phyloP scores from a whole-genome alignment of 2,888 invertebrate genomes.

The Drosophila prolongata region DNA sequence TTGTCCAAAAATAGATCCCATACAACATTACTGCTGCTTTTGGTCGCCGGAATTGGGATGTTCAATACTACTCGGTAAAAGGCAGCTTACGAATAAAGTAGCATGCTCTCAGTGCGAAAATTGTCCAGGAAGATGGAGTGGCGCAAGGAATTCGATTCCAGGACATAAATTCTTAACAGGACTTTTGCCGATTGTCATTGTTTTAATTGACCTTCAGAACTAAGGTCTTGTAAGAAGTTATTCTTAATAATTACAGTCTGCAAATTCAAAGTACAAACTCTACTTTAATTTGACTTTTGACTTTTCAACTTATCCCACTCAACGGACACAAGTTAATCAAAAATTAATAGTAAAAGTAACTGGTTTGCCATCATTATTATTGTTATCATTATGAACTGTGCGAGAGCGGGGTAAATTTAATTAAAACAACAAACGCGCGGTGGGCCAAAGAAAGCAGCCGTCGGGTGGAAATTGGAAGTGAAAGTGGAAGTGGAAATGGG shows the following conservation, averaged over 20 bases:
- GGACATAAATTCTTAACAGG: too few species aligned
- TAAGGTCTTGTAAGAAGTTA: not conserved
- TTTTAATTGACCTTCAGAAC: not conserved
- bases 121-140: not conserved
- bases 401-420: conserved; percentile 61
- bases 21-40: not conserved
- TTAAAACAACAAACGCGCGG: conserved; percentile 62
- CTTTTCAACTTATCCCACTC: conserved; percentile 8
- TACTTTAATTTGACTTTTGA: conserved; percentile 7
- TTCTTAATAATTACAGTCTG: not conserved
- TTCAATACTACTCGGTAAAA: not conserved
- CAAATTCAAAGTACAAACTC: not conserved
- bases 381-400: conserved; percentile 46
- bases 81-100: not conserved
- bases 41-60: not conserved
- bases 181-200: not conserved
- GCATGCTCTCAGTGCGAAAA: not conserved
- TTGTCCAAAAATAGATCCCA: conserved; percentile 2
- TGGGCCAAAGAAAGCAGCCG: conserved; percentile 42
- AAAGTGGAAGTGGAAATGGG: conserved; percentile 25
- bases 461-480: conserved; percentile 5
- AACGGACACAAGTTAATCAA: conserved; percentile 21
- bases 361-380: conserved; percentile 46
- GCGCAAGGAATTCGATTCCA: too few species aligned
- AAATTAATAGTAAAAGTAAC: conserved; percentile 41